Evolutionary conservation across 2,113 vertebrate genomes (phyloP).

Genomic region (Oncorhynchus gorbuscha): DNA sequence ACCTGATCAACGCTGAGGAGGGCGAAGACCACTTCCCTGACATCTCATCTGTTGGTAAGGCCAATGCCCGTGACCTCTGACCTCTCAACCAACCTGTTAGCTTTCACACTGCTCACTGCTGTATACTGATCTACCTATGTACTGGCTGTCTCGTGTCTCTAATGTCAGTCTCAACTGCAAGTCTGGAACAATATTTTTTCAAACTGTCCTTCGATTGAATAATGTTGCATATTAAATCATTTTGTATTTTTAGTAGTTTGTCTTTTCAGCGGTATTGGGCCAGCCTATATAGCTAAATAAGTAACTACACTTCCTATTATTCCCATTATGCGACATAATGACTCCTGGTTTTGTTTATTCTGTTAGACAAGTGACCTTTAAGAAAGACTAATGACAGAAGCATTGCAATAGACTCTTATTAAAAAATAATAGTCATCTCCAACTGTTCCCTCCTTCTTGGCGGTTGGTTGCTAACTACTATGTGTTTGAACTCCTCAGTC

Average conservation of each 20-base stretch:
- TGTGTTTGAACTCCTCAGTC: not conserved
- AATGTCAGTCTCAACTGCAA: no score
- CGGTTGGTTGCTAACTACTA: not conserved
- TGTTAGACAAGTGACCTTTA: not conserved
- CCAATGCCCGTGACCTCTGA: conserved; percentile 10
- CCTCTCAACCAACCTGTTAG: not conserved
- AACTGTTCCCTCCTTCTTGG: not conserved
- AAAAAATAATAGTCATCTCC: conserved; percentile 5
- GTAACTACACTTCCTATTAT: not conserved
- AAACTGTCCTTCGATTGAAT: no score
- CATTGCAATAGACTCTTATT: not conserved
- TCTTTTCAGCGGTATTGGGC: not conserved
- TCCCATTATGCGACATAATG: not conserved
- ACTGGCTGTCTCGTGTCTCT: no score
- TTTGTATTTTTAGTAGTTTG: no score
- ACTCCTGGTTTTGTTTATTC: not conserved
- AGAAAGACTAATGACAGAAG: not conserved
- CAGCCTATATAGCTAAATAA: not conserved
- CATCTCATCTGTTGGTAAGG: conserved; percentile 93
- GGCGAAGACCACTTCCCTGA: conserved; percentile 94
- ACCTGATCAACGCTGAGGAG: conserved; percentile 94
- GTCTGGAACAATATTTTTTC: no score
- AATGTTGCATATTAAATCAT: no score
- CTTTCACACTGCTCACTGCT: not conserved
- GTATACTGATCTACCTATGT: not conserved